Conservation (phyloP, 2,888 invertebrate genomes). For the Fragum sueziense region DNA sequence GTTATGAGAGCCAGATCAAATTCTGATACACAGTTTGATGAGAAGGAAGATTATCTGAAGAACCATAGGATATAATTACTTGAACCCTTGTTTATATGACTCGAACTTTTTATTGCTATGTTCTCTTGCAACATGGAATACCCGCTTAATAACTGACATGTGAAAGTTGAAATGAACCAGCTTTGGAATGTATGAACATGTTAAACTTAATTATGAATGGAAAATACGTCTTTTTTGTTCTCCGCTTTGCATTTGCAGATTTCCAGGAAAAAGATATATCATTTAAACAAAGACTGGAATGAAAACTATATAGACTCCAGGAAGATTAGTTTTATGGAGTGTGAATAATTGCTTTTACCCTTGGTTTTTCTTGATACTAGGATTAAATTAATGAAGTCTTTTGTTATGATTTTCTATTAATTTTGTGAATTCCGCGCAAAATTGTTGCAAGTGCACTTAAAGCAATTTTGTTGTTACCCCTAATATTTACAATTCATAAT, state of each 20-base stretch:
- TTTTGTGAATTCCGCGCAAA: too few species aligned
- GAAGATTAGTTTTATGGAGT: constrained; percentile 14
- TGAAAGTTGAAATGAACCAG: constrained; percentile 25
- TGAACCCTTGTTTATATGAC: too few species aligned
- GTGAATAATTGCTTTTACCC: constrained; percentile 11
- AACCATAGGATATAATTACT: too few species aligned
- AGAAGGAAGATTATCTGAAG: too few species aligned
- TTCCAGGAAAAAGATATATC: constrained; percentile 7
- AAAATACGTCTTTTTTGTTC: background rate
- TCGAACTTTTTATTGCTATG: constrained; percentile 13
- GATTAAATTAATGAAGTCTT: background rate
- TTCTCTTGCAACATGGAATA: constrained; percentile 25
- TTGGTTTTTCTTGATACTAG: background rate
- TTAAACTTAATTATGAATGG: constrained; percentile 25
- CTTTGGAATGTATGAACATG: constrained; percentile 20
- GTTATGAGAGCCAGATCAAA: too few species aligned
- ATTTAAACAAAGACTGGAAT: constrained; percentile 10
- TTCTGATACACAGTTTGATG: too few species aligned
- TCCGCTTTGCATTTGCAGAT: background rate
- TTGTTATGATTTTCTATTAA: too few species aligned
- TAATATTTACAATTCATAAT: too few species aligned
- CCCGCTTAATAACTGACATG: constrained; percentile 23
- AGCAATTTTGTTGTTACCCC: too few species aligned
- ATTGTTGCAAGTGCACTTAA: too few species aligned
- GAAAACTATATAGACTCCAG: constrained; percentile 4